Percentiles rank a stretch among this genome's conserved stretches.
phyloP scores from a whole-genome alignment of 1,140 invertebrate species.

The Diabrotica undecimpunctata region DNA sequence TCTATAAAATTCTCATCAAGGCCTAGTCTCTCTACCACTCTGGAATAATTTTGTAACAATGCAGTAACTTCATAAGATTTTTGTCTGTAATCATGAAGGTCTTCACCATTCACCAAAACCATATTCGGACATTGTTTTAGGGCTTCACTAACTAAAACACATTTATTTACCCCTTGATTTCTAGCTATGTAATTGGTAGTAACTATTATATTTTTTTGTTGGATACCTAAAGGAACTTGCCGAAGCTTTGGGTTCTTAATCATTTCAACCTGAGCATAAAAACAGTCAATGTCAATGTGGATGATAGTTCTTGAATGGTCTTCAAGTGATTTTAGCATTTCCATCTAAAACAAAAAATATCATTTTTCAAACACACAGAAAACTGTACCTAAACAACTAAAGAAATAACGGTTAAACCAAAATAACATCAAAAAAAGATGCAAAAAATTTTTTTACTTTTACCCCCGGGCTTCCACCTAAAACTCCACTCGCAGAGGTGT shows the following conservation, averaged over 20 bases:
- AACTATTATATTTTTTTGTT: conserved; percentile 76
- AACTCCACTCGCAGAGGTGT: too few relatives aligned
- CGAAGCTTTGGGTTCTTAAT: conserved; percentile 61
- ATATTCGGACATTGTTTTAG: conserved; percentile 64
- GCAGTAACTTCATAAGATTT: conserved; percentile 67
- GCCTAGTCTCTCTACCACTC: conserved; percentile 70
- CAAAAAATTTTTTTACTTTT: too few relatives aligned
- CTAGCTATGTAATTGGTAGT: conserved; percentile 77
- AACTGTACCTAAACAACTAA: too few relatives aligned
- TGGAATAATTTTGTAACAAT: conserved; percentile 63
- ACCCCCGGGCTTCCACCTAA: too few relatives aligned
- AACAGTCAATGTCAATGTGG: conserved; percentile 75
- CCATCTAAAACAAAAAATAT: conserved; percentile 9
- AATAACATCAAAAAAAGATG: too few relatives aligned
- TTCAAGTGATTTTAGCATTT: conserved; percentile 11
- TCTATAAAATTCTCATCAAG: conserved; percentile 79
- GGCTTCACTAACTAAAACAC: conserved; percentile 68
- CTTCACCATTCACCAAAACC: conserved; percentile 69
- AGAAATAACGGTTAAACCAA: too few relatives aligned
- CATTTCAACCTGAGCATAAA: conserved; percentile 82
- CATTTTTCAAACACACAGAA: background rate
- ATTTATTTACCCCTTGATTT: conserved; percentile 66
- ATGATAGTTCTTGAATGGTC: conserved; percentile 63
- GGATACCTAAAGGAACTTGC: conserved; percentile 66
- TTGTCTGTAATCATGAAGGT: conserved; percentile 68